Evolutionary conservation across 2,113 vertebrate genomes (phyloP).

Genomic region (Jaculus jaculus): DNA sequence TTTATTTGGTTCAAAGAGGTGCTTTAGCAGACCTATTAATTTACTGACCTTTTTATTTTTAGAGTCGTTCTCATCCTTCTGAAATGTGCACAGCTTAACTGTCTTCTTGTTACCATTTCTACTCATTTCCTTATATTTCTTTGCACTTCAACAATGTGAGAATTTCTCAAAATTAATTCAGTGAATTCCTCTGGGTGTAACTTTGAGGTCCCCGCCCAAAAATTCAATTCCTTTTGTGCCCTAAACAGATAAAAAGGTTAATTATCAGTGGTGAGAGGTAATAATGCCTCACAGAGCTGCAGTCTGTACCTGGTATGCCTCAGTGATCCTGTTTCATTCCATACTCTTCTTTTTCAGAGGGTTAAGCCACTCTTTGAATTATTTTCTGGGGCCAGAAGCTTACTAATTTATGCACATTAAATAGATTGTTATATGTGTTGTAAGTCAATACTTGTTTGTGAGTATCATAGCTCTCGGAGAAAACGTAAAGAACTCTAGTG

Average conservation of each 20-base stretch:
- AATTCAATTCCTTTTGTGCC: conserved; percentile 28
- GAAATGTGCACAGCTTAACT: not conserved
- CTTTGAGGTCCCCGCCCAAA: not conserved
- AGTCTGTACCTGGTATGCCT: not conserved
- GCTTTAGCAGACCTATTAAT: conserved; percentile 57
- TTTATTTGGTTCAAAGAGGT: conserved; percentile 64
- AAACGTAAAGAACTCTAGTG: not conserved
- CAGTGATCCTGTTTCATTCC: not conserved
- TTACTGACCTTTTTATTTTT: conserved; percentile 69
- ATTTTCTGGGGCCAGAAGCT: conserved; percentile 10
- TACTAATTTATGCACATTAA: not conserved
- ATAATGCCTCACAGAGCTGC: not conserved
- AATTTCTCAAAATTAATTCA: conserved; percentile 40
- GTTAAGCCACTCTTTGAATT: not conserved
- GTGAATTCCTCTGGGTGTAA: conserved; percentile 4
- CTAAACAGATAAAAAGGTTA: not conserved
- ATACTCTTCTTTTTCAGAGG: not conserved
- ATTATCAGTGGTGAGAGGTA: not conserved
- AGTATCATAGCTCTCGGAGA: not conserved
- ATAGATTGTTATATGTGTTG: not conserved
- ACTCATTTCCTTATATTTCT: not conserved
- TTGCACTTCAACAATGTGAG: not conserved
- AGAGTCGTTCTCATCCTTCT: conserved; percentile 4
- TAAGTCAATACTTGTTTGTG: not conserved
- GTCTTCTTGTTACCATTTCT: not conserved